Percentiles rank a stretch among this genome's conserved stretches.
These are phyloP conservation scores for Trachelus iudaicus DNA, from an alignment of 2,888 invertebrate genomes.

Conservation along the genomic window DNA sequence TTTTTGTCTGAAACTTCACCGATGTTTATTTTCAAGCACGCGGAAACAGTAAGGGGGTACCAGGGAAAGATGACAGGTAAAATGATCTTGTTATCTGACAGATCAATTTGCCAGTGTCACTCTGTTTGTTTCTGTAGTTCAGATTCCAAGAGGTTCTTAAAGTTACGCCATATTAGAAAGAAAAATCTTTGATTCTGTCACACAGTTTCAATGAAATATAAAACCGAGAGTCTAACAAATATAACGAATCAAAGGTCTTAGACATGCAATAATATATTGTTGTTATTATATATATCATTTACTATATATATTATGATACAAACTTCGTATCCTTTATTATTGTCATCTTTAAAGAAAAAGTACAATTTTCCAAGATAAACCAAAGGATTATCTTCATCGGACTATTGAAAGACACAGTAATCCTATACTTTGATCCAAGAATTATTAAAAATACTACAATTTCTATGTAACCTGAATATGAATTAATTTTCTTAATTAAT, in stretches of 20 bases:
- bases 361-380: not conserved
- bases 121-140: not conserved
- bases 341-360: not conserved
- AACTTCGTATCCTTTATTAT: not conserved
- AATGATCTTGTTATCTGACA: not conserved
- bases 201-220: not conserved
- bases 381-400: not conserved
- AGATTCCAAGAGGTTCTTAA: not conserved
- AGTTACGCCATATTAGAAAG: not conserved
- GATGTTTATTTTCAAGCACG: not conserved
- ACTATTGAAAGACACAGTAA: not conserved
- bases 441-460: not conserved
- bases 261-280: not conserved
- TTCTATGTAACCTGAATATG: not conserved
- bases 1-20: not conserved
- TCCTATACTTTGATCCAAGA: not conserved
- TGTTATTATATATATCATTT: not conserved
- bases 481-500: too few species aligned
- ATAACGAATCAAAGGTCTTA: not conserved
- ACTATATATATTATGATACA: not conserved
- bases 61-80: not conserved
- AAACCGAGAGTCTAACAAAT: not conserved
- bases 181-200: not conserved
- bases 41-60: not conserved
- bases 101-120: not conserved